Evolutionary conservation across 2,888 invertebrate genomes (phyloP).

Genomic region (Cataglyphis altisquamis): DNA sequence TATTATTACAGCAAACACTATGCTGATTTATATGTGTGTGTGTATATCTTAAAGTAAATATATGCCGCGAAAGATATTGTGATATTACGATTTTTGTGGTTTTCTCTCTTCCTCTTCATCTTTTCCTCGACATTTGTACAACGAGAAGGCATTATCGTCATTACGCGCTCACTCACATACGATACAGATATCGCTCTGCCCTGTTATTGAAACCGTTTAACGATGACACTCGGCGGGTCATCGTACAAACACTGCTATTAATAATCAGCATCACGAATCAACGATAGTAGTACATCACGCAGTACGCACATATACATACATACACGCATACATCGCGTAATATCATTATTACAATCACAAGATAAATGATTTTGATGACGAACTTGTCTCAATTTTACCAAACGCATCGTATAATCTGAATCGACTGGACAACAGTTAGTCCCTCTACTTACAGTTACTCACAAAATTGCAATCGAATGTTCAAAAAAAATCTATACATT

Average conservation of each 20-base stretch:
- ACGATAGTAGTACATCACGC: slow-evolving; percentile 24
- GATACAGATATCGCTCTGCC: slow-evolving; percentile 27
- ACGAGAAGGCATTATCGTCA: slow-evolving; percentile 61
- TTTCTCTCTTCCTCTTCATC: slow-evolving; percentile 16
- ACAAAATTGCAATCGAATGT: slow-evolving; percentile 19
- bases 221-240: background rate
- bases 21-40: slow-evolving; percentile 38
- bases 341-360: slow-evolving; percentile 5
- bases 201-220: slow-evolving; percentile 36
- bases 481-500: background rate
- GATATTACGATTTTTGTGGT: slow-evolving; percentile 26
- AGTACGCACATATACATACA: background rate
- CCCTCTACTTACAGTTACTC: background rate
- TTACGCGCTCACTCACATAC: slow-evolving; percentile 37
- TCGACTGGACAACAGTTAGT: background rate
- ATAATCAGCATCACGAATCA: slow-evolving; percentile 17
- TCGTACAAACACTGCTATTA: background rate
- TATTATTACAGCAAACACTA: slow-evolving; percentile 52
- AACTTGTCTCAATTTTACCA: background rate
- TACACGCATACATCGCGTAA: slow-evolving; percentile 23
- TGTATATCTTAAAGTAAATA: slow-evolving; percentile 40
- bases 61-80: slow-evolving; percentile 41
- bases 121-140: slow-evolving; percentile 57
- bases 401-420: slow-evolving; percentile 11
- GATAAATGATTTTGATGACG: background rate